A percentile compares a stretch with the other conserved stretches of the same genome.
Evolutionary conservation across 2,113 vertebrate species (phyloP).

Genomic region (Hystrix cristata): DNA sequence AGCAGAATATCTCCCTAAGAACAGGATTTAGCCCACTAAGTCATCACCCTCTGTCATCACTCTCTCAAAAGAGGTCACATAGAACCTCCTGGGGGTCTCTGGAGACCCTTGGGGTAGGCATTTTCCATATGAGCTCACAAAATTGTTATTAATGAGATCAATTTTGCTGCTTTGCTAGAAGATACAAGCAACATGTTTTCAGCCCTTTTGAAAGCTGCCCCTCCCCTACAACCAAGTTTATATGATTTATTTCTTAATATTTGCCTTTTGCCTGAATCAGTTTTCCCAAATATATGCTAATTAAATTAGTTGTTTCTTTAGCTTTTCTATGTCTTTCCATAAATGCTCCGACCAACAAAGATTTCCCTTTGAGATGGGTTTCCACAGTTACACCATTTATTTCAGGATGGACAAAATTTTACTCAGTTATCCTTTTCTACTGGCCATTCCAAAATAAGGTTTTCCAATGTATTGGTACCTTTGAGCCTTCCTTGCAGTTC

Average conservation of each 20-base stretch:
- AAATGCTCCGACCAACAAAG: background rate
- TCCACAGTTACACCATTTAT: background rate
- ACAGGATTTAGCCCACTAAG: background rate
- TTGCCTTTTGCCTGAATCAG: background rate
- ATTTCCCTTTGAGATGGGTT: background rate
- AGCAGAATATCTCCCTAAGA: slow-evolving; percentile 13
- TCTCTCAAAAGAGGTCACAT: slow-evolving; percentile 17
- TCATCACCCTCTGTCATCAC: background rate
- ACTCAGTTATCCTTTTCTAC: background rate
- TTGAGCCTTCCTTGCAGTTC: background rate
- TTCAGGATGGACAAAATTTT: background rate
- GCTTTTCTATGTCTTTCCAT: background rate
- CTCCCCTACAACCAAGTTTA: background rate
- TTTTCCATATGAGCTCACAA: background rate
- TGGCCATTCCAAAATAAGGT: background rate
- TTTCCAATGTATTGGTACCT: background rate
- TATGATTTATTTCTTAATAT: background rate
- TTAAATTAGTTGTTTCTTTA: background rate
- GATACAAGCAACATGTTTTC: background rate
- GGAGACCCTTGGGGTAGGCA: background rate
- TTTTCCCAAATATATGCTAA: background rate
- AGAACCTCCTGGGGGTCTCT: background rate
- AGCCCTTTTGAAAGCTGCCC: background rate
- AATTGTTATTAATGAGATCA: background rate
- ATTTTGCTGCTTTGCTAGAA: background rate